Evolutionary conservation across 1,140 invertebrate species (phyloP), one percentile per base, ranked within the genome.

Genomic region (Cydia amplana): DNA sequence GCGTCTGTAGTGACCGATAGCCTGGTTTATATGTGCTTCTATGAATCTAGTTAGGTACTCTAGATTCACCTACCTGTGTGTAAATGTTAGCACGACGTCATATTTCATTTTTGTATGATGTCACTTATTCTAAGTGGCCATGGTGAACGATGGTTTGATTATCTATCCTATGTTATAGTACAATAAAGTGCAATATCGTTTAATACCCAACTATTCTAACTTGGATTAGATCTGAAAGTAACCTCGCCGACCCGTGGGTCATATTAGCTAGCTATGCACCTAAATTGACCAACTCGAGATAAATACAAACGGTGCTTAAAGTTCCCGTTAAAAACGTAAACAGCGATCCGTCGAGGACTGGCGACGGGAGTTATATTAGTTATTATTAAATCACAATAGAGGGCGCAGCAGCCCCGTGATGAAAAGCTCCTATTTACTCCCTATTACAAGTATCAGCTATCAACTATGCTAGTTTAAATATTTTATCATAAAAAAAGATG

Each of bases 371-470:
- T 18, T 18, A n/a, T 23, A 60, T 60, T 60, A 60, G 55, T 70
- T 67, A 67, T 67, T 67, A 36, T 70, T 18, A 70, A 70, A 70
- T 70, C 65, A 70, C 65, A 70, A 70, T 70, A 23, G 32, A 80
- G 75, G 82, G 82, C 75, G 74, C 80, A 76, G 78, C 74, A 75
- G 79, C 77, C 74, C 78, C 80, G 75, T 80, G 76, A 80, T 87
- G 86, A 87, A 89, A 90, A 87, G 83, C 85, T 86, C 88, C 84
- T 87, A 88, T 80, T 83, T 83, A 80, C 85, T 82, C 82, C 83
- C 88, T 91, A 90, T 90, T 86, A 87, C 89, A 88, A 60, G 90
- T 89, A 91, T 82, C 88, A 89, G 90, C 82, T 87, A 70, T 43
- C 32, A 88, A 28, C 87, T 90, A 90, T 87, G 82, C 85, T 90